phyloP scores from a whole-genome alignment of 2,797 vertebrate species.

The Margarornis squamiger region DNA sequence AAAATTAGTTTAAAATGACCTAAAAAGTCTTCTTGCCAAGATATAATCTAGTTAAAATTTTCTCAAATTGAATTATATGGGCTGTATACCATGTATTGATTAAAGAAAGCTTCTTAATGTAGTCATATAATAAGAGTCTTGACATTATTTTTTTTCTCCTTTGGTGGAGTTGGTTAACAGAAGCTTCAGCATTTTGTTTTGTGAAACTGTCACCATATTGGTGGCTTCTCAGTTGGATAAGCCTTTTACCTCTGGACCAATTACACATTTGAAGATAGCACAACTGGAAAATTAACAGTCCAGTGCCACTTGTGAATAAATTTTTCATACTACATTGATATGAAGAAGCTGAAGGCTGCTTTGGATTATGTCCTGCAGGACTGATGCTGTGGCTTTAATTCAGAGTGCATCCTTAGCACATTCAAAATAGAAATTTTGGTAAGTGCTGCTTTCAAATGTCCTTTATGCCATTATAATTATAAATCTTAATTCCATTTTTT shows the following conservation, averaged over 20 bases:
- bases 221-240: background rate
- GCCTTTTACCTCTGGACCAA: background rate
- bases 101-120: background rate
- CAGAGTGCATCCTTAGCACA: background rate
- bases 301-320: background rate
- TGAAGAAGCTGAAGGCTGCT: background rate
- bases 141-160: background rate
- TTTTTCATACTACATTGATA: background rate
- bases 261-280: background rate
- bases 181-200: background rate
- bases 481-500: background rate
- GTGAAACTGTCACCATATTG: background rate
- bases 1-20: conserved; percentile 31
- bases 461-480: background rate
- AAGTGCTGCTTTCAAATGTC: background rate
- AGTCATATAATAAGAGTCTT: background rate
- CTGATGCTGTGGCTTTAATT: background rate
- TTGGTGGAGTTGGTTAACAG: background rate
- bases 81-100: background rate
- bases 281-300: background rate
- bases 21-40: background rate
- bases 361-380: background rate
- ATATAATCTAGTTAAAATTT: conserved; percentile 25
- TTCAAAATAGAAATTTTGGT: background rate
- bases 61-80: conserved; percentile 37